phyloP scores from a whole-genome alignment of 2,888 invertebrate genomes.

The Diogma glabrata region DNA sequence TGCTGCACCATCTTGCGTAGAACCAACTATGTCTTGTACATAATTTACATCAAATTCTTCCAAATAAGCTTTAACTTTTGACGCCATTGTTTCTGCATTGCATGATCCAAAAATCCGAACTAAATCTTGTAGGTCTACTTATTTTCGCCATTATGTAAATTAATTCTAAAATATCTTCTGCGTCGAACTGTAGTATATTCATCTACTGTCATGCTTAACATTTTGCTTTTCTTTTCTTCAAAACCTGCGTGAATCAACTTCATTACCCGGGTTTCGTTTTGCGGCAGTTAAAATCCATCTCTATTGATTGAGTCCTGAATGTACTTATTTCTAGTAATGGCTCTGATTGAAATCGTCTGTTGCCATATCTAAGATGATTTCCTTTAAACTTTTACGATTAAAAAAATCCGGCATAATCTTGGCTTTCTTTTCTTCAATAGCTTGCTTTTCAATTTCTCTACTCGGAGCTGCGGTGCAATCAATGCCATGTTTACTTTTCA shows the following conservation, averaged over 20 bases:
- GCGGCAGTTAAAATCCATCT: neutral
- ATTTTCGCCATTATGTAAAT: too few species aligned
- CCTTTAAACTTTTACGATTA: neutral
- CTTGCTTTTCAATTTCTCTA: neutral
- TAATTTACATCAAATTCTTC: too few species aligned
- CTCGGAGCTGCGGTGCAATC: neutral
- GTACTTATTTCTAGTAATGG: constrained; percentile 8
- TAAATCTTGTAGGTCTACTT: too few species aligned
- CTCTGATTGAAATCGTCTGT: too few species aligned
- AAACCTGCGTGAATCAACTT: neutral
- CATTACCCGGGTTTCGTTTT: constrained; percentile 2
- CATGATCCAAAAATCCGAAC: neutral
- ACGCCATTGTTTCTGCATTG: neutral
- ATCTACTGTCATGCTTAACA: constrained; percentile 2
- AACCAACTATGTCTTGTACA: neutral
- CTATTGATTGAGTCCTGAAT: neutral
- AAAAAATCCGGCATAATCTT: constrained; percentile 8
- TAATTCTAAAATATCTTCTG: neutral
- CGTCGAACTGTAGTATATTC: constrained; percentile 3
- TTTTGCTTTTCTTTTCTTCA: neutral
- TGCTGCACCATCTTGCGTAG: neutral
- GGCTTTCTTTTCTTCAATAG: neutral
- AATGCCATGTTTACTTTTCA: constrained; percentile 5
- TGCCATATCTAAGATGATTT: neutral
- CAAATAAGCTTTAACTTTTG: constrained; percentile 1